A percentile compares a stretch with the other conserved stretches of the same genome.
phyloP scores from a whole-genome alignment of 2,888 invertebrate genomes.

The Idaea straminata region DNA sequence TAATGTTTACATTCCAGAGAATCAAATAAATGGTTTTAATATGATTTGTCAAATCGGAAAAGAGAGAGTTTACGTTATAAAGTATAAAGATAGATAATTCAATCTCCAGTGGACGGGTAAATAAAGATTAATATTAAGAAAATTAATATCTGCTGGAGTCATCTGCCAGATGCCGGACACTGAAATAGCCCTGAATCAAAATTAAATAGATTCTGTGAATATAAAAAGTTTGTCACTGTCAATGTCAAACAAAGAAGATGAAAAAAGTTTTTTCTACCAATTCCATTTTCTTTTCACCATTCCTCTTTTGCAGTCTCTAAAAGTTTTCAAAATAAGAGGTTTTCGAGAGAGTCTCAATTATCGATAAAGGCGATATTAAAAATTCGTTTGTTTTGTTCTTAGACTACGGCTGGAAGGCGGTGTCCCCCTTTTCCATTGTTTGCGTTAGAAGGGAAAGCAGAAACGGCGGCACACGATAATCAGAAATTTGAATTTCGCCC shows the following conservation, averaged over 20 bases:
- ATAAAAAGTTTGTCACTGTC: conserved; percentile 77
- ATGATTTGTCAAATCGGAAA: neutral
- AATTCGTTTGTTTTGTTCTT: conserved; percentile 80
- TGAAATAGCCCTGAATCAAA: conserved; percentile 63
- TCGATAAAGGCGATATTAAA: conserved; percentile 80
- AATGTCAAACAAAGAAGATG: conserved; percentile 80
- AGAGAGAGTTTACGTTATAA: neutral
- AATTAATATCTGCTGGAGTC: conserved; percentile 59
- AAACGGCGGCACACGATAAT: conserved; percentile 71
- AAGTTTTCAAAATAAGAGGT: conserved; percentile 79
- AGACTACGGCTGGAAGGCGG: conserved; percentile 67
- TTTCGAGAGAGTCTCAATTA: conserved; percentile 78
- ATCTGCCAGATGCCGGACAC: conserved; percentile 67
- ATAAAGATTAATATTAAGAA: conserved; percentile 14
- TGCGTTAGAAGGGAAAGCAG: conserved; percentile 70
- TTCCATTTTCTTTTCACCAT: conserved; percentile 75
- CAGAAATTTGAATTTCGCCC: conserved; percentile 76
- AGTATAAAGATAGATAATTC: neutral
- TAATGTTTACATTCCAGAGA: neutral
- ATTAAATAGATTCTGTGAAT: conserved; percentile 76
- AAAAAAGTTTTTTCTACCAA: conserved; percentile 77
- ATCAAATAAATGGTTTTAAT: neutral
- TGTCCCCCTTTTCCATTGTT: conserved; percentile 76
- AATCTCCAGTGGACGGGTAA: neutral
- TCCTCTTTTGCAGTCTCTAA: conserved; percentile 76